Conservation (phyloP, 1,140 invertebrate genomes). For the Trachelipus rathkii region DNA sequence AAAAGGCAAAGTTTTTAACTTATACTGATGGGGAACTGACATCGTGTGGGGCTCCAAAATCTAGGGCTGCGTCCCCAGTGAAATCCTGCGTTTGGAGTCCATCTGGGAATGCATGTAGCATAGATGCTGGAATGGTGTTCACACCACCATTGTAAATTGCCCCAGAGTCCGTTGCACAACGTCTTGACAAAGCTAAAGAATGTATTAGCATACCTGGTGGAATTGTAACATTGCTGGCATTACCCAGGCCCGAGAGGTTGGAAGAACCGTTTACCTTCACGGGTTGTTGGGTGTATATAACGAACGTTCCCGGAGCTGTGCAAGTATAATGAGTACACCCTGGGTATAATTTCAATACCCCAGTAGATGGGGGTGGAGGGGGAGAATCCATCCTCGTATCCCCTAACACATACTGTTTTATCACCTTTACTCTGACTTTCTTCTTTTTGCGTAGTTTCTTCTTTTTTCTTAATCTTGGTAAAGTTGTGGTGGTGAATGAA, state of each 20-base stretch:
- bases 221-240: neutral
- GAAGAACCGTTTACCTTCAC: neutral
- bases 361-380: constrained; percentile 38
- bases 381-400: constrained; percentile 26
- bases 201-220: neutral
- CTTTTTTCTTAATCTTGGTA: constrained; percentile 13
- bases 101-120: neutral
- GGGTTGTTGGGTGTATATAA: constrained; percentile 40
- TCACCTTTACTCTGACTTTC: constrained; percentile 51
- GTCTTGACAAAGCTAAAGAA: neutral
- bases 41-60: no score
- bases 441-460: constrained; percentile 55
- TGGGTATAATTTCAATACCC: constrained; percentile 38
- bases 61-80: no score
- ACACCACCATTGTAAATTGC: neutral
- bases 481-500: constrained; percentile 59
- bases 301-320: constrained; percentile 38
- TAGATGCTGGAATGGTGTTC: neutral
- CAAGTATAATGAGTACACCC: constrained; percentile 42
- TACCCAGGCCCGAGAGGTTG: neutral
- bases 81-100: no score
- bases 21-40: no score
- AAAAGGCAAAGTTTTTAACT: no score
- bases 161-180: neutral
- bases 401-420: constrained; percentile 28